Evolutionary conservation across 2,797 vertebrate genomes (phyloP).

Genomic region (Esox masquinongy): DNA sequence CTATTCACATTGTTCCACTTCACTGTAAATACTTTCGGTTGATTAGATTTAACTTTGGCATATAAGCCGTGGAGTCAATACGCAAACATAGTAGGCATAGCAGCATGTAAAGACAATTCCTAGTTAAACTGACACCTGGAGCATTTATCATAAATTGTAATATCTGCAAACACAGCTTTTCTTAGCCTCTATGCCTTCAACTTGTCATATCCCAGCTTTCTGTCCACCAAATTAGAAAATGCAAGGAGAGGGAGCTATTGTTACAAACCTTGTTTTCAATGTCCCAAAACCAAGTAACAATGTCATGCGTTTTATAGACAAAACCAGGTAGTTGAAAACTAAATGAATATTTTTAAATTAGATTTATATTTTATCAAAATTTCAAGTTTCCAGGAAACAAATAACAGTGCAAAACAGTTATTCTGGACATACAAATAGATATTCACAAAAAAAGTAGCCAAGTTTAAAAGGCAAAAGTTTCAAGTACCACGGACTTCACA

Average conservation of each 20-base stretch:
- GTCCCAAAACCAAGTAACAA: neutral
- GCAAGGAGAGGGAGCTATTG: neutral
- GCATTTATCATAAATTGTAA: too few relatives aligned
- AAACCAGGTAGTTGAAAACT: conserved; percentile 6
- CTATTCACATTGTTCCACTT: neutral
- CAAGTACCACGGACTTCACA: neutral
- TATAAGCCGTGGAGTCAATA: too few relatives aligned
- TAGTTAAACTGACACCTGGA: too few relatives aligned
- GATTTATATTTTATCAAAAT: conserved; percentile 35
- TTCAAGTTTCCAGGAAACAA: conserved; percentile 72
- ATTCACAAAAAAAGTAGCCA: conserved; percentile 10
- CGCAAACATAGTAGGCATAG: too few relatives aligned
- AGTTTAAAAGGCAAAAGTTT: neutral
- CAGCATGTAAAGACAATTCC: too few relatives aligned
- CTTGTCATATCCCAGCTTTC: too few relatives aligned
- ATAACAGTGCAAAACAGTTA: conserved; percentile 56
- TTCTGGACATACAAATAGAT: neutral
- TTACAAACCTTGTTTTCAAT: neutral
- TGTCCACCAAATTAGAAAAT: neutral
- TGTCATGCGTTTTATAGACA: neutral
- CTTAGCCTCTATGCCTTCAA: too few relatives aligned
- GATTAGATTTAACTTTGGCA: neutral
- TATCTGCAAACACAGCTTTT: too few relatives aligned
- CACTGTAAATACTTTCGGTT: neutral
- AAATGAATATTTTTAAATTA: conserved; percentile 62